Evolutionary conservation across 2,797 vertebrate genomes (phyloP), one percentile per base, ranked within the genome.

Genomic region (Thunnus albacares): DNA sequence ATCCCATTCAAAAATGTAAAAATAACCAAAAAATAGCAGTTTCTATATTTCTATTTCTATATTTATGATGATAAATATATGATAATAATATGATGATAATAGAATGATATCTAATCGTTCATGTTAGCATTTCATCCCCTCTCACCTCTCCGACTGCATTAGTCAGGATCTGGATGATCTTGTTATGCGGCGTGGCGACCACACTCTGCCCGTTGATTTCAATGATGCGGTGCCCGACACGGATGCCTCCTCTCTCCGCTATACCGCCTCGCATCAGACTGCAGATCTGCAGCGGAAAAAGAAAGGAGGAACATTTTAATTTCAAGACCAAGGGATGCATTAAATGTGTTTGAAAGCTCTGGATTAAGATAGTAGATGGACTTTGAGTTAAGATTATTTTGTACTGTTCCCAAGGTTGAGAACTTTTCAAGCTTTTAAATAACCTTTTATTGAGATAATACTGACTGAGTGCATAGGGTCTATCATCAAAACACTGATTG

Each of bases 201-300:
- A 99, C 97, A 0, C 98, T 99, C 90, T 98, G 98, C 38, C 97
- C 98, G 0, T 99, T 99, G 94, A 99, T 98, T 92, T 99, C 98
- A 0, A 99, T 99, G 93, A 99, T 99, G 69, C 97, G 96, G 83
- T 99, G 98, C 0, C 98, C 98, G 5, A 99, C 98, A 0, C 98
- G 96, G 77, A 99, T 96, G 14, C 98, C 98, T 0, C 98, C 98
- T 8, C 96, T 95, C 88, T 99, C 98, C 0, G 98, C 98, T 0
- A 99, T 98, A 30, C 98, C 98, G 0, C 98, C 98, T 0, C 98
- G 96, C 94, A 99, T 98, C 64, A 99, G 95, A 89, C 98, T 99
- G 93, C 97, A 99, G 89, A 99, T 98, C 98, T 99, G 90, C 30
- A 64, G 43, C 15, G 20, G 3, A 2, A 60, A 43, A 35, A 12